A percentile compares a stretch with the other conserved stretches of the same genome.
Evolutionary conservation across 2,888 invertebrate species (phyloP).

Genomic region (Thereva unica): DNA sequence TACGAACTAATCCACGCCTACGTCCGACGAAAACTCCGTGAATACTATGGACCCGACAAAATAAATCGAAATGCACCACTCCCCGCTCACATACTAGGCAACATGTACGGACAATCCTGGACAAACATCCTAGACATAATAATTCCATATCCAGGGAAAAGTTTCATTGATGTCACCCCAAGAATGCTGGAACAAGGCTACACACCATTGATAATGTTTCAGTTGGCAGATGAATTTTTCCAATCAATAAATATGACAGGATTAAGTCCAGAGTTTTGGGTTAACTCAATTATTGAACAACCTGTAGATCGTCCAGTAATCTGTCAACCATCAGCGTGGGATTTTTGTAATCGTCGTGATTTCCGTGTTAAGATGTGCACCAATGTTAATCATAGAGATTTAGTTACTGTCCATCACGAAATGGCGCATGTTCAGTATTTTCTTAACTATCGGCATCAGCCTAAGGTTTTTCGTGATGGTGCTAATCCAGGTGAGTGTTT

Average conservation of each 20-base stretch:
- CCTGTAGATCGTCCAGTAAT: slow-evolving; percentile 73
- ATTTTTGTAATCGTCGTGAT: slow-evolving; percentile 87
- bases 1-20: slow-evolving; percentile 89
- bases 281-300: slow-evolving; percentile 80
- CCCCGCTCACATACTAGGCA: slow-evolving; percentile 84
- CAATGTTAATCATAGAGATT: slow-evolving; percentile 80
- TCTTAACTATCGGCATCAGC: slow-evolving; percentile 78
- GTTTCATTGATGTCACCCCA: slow-evolving; percentile 79
- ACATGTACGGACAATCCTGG: slow-evolving; percentile 92
- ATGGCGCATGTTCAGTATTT: slow-evolving; percentile 92
- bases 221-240: slow-evolving; percentile 89
- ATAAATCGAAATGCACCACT: slow-evolving; percentile 79
- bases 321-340: slow-evolving; percentile 93
- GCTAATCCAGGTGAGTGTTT: slow-evolving; percentile 80
- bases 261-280: slow-evolving; percentile 88
- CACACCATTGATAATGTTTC: slow-evolving; percentile 80
- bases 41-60: slow-evolving; percentile 82
- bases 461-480: slow-evolving; percentile 85
- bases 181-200: slow-evolving; percentile 86
- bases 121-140: slow-evolving; percentile 78
- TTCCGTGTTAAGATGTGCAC: slow-evolving; percentile 89
- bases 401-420: slow-evolving; percentile 88
- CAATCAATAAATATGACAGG: slow-evolving; percentile 85
- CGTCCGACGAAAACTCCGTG: slow-evolving; percentile 79
- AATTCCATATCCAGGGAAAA: slow-evolving; percentile 84